phyloP scores from a whole-genome alignment of 1,140 invertebrate species.

The Lepidurus apus region DNA sequence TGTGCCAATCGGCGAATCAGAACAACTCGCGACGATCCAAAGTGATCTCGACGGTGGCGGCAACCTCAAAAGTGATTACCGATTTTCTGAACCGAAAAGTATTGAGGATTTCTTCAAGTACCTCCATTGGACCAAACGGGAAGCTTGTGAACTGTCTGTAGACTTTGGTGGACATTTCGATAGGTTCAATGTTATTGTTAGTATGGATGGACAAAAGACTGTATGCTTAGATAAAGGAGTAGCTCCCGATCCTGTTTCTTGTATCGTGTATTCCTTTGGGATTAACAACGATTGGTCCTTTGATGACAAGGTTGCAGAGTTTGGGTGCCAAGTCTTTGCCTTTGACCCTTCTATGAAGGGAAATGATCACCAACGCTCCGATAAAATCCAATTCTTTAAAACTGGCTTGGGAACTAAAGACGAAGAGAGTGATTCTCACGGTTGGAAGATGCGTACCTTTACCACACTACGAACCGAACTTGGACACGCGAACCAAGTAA shows the following conservation, averaged over 20 bases:
- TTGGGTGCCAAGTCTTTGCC: constrained; percentile 39
- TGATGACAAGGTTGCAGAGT: constrained; percentile 38
- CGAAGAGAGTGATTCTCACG: neutral
- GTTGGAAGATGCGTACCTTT: constrained; percentile 26
- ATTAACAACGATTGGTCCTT: constrained; percentile 39
- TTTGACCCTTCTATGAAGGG: constrained; percentile 38
- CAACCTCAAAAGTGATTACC: too few relatives aligned
- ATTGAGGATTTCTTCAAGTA: neutral
- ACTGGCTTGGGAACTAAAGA: constrained; percentile 6
- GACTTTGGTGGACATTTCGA: constrained; percentile 28
- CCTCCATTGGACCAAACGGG: constrained; percentile 7
- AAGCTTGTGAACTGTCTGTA: constrained; percentile 1
- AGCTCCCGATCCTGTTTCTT: constrained; percentile 28
- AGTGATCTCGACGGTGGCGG: too few relatives aligned
- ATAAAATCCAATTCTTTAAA: constrained; percentile 12
- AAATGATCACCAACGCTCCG: constrained; percentile 13
- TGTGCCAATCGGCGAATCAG: too few relatives aligned
- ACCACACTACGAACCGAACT: neutral
- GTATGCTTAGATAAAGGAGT: constrained; percentile 36
- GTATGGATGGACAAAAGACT: constrained; percentile 31
- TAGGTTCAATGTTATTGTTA: neutral
- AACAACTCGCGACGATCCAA: too few relatives aligned
- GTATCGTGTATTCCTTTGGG: constrained; percentile 38
- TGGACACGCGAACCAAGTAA: neutral
- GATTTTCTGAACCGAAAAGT: neutral